These are phyloP conservation scores for Gulo gulo DNA, from an alignment of 2,113 vertebrate species.

Conservation along the genomic window DNA sequence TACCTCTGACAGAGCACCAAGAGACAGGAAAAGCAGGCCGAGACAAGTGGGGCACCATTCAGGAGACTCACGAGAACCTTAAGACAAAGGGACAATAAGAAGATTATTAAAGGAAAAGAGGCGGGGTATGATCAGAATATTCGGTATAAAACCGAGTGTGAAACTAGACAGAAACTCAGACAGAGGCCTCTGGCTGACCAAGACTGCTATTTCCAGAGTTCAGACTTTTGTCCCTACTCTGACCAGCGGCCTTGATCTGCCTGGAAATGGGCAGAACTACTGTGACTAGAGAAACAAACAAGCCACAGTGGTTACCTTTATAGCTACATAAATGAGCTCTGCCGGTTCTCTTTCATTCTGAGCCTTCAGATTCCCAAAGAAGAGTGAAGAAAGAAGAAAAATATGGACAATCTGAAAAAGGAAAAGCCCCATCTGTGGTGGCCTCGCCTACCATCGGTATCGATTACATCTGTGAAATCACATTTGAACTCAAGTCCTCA, in stretches of 20 bases:
- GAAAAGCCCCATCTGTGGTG: constrained; percentile 19
- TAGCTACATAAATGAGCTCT: constrained; percentile 2
- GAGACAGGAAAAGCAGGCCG: background rate
- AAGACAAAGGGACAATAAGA: background rate
- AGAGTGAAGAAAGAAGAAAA: background rate
- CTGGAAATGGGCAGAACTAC: background rate
- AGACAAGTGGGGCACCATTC: background rate
- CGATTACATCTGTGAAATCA: background rate
- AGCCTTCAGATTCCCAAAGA: constrained; percentile 11
- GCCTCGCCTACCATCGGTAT: background rate
- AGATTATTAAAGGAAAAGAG: background rate
- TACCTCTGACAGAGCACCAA: background rate
- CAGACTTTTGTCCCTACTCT: background rate
- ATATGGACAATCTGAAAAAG: constrained; percentile 55
- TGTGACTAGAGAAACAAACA: constrained; percentile 21
- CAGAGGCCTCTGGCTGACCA: background rate
- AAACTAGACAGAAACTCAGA: background rate
- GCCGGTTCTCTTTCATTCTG: constrained; percentile 9
- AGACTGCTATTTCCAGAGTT: background rate
- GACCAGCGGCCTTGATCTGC: background rate
- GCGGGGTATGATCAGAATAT: background rate
- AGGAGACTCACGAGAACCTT: background rate
- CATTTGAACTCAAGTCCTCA: background rate
- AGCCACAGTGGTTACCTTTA: background rate
- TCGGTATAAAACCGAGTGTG: background rate